Conservation (phyloP, 2,113 vertebrate species). For the Corydoras maculifer region DNA sequence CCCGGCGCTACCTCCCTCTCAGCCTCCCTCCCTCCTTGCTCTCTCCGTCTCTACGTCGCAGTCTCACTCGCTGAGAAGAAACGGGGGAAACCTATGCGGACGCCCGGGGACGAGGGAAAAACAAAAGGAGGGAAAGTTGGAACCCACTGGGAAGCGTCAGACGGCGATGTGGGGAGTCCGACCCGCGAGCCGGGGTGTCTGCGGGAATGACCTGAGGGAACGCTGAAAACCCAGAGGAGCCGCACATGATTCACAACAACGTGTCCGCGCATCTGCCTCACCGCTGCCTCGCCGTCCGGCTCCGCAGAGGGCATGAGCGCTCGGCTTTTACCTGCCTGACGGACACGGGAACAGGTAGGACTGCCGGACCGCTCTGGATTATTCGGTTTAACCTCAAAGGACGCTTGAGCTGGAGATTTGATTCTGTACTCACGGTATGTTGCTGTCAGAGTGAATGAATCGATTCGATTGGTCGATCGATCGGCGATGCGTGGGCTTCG, state of each 20-base stretch:
- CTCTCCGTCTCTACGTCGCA: constrained; percentile 45
- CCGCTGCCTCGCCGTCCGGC: constrained; percentile 48
- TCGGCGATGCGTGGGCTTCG: too few relatives aligned
- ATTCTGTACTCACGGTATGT: background rate
- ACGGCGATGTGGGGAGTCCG: constrained; percentile 59
- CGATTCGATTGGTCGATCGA: background rate
- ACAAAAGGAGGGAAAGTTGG: constrained; percentile 33
- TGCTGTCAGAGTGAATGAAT: background rate
- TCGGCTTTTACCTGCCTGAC: constrained; percentile 21
- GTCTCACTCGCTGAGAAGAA: constrained; percentile 34
- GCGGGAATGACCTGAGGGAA: constrained; percentile 64
- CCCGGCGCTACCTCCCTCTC: constrained; percentile 17
- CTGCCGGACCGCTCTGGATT: constrained; percentile 8
- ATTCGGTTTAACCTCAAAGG: constrained; percentile 11
- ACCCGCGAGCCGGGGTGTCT: constrained; percentile 53
- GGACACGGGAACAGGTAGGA: constrained; percentile 46
- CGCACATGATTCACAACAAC: constrained; percentile 40
- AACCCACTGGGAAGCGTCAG: constrained; percentile 11
- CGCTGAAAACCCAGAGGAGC: constrained; percentile 51
- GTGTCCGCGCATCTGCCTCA: constrained; percentile 22
- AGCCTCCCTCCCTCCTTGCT: constrained; percentile 21
- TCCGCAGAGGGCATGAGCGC: constrained; percentile 59
- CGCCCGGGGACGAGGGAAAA: constrained; percentile 12
- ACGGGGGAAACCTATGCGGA: constrained; percentile 28
- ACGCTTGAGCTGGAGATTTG: background rate